Base-by-base conservation (phyloP, 2,113 vertebrate genomes). In the Myotis davidii region DNA sequence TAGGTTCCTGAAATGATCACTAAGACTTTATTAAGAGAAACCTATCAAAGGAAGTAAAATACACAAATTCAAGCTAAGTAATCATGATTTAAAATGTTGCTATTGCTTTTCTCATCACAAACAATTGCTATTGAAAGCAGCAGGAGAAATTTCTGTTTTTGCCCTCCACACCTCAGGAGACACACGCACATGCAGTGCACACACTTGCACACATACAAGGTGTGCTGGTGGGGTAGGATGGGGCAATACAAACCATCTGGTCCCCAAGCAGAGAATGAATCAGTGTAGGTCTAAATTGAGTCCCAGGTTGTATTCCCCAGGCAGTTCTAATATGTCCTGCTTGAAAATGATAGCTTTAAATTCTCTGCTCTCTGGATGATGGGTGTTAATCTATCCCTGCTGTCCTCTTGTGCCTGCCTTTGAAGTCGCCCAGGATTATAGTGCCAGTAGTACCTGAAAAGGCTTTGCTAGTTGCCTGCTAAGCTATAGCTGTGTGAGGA, bases 1-100 rank as follows among this genome's bases (percentile, higher is more conserved):
- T 91, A 91, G 45, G 42, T 42, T 86, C 76, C 70, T 94, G 65
- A 92, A 88, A 85, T 94, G 72, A 64, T 82, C 12, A 69, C 78
- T 39, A 76, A 27, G 96, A 48, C 37, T 70, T 89, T 25, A 78
- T n/a, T 79, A 94, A 96, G 76, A 94, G 48, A 82, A 95, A 39
- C 9, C 27, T 88, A 27, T 65, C 34, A 52, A 72, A 88, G 39
- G 4, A 89, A 77, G 52, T 52, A 61, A 83, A 34, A 29, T 84
- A 56, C 9, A 39, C 21, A 76, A 20, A 76, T 69, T 86, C 9
- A 2, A 74, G 39, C 70, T 74, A 83, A 93, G 14, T 42, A 50
- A 56, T 93, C 73, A 42, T 32, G 29, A 29, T 59, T 90, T 84
- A 91, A 86, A 74, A 52, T 59, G 4, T 61, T 90, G 85, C 52